Conservation (phyloP, 2,797 vertebrate species). For the Phalanger gymnotis region DNA sequence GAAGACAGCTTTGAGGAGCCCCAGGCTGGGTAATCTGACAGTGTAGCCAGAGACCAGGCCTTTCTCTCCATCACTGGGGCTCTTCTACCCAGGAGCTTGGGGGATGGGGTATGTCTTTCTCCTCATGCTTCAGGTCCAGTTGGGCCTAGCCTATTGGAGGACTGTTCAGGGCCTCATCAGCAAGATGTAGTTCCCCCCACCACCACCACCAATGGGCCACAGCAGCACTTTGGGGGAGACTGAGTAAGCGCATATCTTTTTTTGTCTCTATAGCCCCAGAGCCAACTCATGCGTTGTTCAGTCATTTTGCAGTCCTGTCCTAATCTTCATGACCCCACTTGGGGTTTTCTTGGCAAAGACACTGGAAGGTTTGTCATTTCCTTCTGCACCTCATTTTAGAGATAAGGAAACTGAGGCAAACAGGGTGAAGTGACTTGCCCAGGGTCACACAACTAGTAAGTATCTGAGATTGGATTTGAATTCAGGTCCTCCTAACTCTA, state of each 20-base stretch:
- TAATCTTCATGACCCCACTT: neutral
- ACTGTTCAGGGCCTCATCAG: neutral
- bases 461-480: neutral
- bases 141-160: neutral
- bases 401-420: neutral
- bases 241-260: neutral
- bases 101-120: neutral
- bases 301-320: neutral
- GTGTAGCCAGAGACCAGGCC: neutral
- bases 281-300: neutral
- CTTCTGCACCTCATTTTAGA: neutral
- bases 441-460: neutral
- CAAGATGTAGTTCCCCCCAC: neutral
- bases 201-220: neutral
- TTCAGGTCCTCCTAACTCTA: neutral
- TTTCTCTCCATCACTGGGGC: neutral
- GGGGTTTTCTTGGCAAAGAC: neutral
- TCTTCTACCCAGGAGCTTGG: too few species aligned
- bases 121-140: neutral
- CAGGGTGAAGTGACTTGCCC: neutral
- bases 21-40: neutral
- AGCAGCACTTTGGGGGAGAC: neutral
- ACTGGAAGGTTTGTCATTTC: neutral
- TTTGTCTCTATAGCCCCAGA: neutral
- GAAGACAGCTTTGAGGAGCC: neutral